These are phyloP conservation scores for Nematostella vectensis DNA, from an alignment of 92 coral and sea anemone genomes.

Conservation along the genomic window DNA sequence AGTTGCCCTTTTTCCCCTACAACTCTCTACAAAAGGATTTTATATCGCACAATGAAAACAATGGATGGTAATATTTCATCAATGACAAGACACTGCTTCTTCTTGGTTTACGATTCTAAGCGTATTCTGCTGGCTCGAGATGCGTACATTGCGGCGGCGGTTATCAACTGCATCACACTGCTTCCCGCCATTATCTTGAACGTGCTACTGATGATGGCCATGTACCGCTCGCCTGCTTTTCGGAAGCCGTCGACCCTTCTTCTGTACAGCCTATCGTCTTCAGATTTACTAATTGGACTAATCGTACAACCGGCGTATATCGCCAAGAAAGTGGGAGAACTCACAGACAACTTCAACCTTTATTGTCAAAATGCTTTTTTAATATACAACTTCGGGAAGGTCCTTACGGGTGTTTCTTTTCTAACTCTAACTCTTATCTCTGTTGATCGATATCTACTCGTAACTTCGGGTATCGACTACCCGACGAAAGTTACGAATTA, in stretches of 20 bases:
- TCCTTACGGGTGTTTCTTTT: conserved; percentile 9
- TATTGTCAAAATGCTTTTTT: conserved; percentile 9
- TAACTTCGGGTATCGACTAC: conserved; percentile 17
- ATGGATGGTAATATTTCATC: too few relatives aligned
- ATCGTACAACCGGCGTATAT: conserved; percentile 5
- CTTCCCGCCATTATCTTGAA: conserved; percentile 17
- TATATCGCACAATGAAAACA: too few relatives aligned
- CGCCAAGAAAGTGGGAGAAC: conserved; percentile 20
- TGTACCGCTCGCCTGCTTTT: conserved; percentile 19
- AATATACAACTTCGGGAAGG: conserved; percentile 3
- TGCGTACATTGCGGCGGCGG: conserved; percentile 11
- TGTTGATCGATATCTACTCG: conserved; percentile 16
- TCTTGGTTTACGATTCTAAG: conserved; percentile 11
- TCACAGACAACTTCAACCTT: conserved; percentile 1
- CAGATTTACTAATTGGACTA: conserved; percentile 21
- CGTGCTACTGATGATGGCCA: conserved; percentile 7
- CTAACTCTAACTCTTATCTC: conserved; percentile 13
- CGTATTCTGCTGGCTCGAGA: conserved; percentile 14
- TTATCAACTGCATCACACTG: conserved; percentile 11
- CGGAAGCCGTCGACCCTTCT: conserved; percentile 22
- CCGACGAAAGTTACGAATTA: conserved; percentile 13
- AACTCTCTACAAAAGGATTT: too few relatives aligned
- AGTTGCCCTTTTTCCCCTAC: too few relatives aligned
- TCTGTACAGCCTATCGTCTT: conserved; percentile 19
- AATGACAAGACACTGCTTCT: conserved; percentile 12